Base-by-base conservation (phyloP, 1,140 invertebrate species). In the Cherax destructor region DNA sequence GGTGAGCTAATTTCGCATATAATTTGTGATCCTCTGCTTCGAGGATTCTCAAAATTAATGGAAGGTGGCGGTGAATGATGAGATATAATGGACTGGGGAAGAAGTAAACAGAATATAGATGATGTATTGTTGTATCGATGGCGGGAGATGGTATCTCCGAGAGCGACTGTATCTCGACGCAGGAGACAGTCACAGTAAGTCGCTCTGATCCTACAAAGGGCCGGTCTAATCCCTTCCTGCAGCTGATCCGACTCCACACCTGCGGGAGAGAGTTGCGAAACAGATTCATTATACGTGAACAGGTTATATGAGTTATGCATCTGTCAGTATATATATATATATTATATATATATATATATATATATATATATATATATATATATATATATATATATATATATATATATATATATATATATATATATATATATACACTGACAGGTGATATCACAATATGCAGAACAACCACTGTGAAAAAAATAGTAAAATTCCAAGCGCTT, bases 321-420 rank as follows among this genome's bases (percentile, higher is more conserved):
- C 61, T 65, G 61, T 18, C 16, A 16, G 61, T 18, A 18, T 65
- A 16, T 16, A 16, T 65, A 65, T 65, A 65, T 18, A 65, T 65
- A 18, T 21, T 21, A 18, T 65, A 21, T 18, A 18, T 65, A 65
- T 65, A 65, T 65, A 65, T 65, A 65, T 65, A 65, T 65, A 65
- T 65, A 65, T 65, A 65, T 65, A 65, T 65, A 65, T 65, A 65
- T 65, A 65, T 65, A 65, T 65, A 65, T 65, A 65, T 65, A 65
- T 65, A 65, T 65, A 65, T 65, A 65, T 65, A 65, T 65, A 65
- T 65, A 65, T 65, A 65, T 65, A 65, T 65, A 65, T 65, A 65
- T 65, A 65, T 65, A n/a, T n/a, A n/a, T n/a, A n/a, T n/a, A n/a
- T n/a, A n/a, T n/a, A n/a, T n/a, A n/a, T n/a, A n/a, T n/a, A n/a